Conservation (phyloP, 2,113 vertebrate genomes). For the Vulpes lagopus region DNA sequence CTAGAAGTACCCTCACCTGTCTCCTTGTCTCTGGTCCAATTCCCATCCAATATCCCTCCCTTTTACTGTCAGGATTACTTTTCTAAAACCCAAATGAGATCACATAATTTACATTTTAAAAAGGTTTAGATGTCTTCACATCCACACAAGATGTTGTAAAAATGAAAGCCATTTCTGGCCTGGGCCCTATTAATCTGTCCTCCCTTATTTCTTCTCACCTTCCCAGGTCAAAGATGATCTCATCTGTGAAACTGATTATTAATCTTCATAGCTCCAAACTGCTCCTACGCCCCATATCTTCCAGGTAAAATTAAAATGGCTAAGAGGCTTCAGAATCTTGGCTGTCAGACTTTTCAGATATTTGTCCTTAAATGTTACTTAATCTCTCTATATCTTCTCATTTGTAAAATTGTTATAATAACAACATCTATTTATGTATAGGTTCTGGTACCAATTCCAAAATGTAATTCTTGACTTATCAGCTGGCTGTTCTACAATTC, state of each 20-base stretch:
- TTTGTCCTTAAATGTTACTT: neutral
- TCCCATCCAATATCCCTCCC: neutral
- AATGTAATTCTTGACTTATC: neutral
- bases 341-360: neutral
- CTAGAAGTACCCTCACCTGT: neutral
- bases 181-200: neutral
- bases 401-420: slow-evolving; percentile 24
- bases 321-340: neutral
- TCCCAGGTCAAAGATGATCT: neutral
- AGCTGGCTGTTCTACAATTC: neutral
- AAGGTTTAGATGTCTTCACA: neutral
- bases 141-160: neutral
- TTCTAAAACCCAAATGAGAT: slow-evolving; percentile 7
- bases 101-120: neutral
- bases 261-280: neutral
- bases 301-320: neutral
- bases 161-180: neutral
- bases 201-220: neutral
- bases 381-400: neutral
- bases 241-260: neutral
- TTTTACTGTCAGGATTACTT: neutral
- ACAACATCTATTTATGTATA: neutral
- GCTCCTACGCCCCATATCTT: neutral
- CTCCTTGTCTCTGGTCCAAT: neutral
- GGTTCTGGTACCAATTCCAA: neutral